phyloP scores from a whole-genome alignment of 2,113 vertebrate genomes.

The Rhinolophus ferrumequinum region DNA sequence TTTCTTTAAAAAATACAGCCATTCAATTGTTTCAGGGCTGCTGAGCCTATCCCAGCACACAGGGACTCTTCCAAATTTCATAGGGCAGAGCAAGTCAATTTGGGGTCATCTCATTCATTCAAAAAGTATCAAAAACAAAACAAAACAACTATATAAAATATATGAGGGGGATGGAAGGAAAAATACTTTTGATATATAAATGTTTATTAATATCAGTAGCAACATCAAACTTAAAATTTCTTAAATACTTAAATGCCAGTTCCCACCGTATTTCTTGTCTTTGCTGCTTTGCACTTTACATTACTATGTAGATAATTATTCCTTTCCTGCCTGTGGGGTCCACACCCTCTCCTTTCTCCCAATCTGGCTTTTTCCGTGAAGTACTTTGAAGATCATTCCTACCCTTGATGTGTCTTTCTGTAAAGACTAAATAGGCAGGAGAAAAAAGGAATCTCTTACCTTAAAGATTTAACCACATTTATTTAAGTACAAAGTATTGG shows the following conservation, averaged over 20 bases:
- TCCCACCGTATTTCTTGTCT: background rate
- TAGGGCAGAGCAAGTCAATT: background rate
- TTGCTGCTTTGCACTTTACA: background rate
- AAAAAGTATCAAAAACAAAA: background rate
- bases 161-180: background rate
- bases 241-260: background rate
- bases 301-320: slow-evolving; percentile 41
- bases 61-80: background rate
- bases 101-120: background rate
- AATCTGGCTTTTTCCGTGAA: slow-evolving; percentile 52
- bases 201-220: background rate
- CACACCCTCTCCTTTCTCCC: slow-evolving; percentile 61
- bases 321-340: slow-evolving; percentile 51
- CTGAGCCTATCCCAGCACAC: background rate
- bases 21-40: background rate
- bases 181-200: background rate
- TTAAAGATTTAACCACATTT: slow-evolving; percentile 77
- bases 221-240: slow-evolving; percentile 35
- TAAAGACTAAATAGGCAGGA: slow-evolving; percentile 60
- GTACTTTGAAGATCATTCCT: slow-evolving; percentile 72
- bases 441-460: slow-evolving; percentile 75
- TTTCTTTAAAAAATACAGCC: background rate
- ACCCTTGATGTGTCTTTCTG: slow-evolving; percentile 67
- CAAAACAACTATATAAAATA: background rate
- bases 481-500: slow-evolving; percentile 74